phyloP scores from a whole-genome alignment of 2,888 invertebrate species.

The Capitulum mitella region DNA sequence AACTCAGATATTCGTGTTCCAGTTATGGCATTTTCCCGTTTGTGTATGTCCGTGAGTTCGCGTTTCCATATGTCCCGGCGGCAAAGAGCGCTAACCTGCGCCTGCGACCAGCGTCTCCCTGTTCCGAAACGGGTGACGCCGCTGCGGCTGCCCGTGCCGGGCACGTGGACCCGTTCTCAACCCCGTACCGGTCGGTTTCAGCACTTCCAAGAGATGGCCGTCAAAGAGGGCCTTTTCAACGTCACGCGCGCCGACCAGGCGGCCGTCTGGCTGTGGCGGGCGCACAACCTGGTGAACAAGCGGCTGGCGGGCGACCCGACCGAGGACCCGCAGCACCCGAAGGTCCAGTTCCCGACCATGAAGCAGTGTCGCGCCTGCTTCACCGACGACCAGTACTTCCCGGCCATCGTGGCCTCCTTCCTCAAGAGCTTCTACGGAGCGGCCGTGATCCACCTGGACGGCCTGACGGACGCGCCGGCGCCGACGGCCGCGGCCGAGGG shows the following conservation, averaged over 20 bases:
- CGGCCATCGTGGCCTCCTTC: background rate
- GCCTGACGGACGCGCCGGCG: background rate
- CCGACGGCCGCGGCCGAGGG: background rate
- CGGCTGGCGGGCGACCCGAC: slow-evolving; percentile 75
- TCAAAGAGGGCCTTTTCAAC: slow-evolving; percentile 58
- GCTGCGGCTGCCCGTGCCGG: no score
- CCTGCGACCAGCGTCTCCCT: no score
- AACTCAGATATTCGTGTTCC: no score
- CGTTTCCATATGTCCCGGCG: no score
- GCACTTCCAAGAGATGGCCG: slow-evolving; percentile 83
- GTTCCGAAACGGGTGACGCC: no score
- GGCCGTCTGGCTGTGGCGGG: slow-evolving; percentile 86
- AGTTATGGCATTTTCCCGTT: no score
- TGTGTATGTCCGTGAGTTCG: no score
- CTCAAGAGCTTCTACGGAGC: background rate
- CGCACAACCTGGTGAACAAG: slow-evolving; percentile 87
- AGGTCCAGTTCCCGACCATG: slow-evolving; percentile 74
- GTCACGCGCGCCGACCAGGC: slow-evolving; percentile 63
- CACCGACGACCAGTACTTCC: slow-evolving; percentile 43
- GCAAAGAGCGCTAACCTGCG: no score
- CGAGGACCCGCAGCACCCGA: slow-evolving; percentile 84
- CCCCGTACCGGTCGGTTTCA: slow-evolving; percentile 38
- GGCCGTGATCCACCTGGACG: background rate
- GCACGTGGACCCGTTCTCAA: no score
- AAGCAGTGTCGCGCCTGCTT: slow-evolving; percentile 62